phyloP scores from a whole-genome alignment of 2,113 vertebrate genomes.

The Erythrocebus patas region DNA sequence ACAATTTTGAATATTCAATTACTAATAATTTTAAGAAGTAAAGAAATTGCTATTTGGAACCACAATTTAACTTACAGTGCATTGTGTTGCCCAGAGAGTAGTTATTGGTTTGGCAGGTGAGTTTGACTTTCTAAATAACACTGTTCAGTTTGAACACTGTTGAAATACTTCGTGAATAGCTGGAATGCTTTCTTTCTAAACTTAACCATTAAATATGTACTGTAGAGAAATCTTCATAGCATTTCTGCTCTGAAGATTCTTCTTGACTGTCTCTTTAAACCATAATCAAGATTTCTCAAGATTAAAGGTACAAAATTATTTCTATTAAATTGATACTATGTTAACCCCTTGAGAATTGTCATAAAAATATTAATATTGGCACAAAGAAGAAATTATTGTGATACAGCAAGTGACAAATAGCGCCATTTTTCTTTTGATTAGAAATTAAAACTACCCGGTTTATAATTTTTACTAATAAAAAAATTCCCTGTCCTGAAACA shows the following conservation, averaged over 20 bases:
- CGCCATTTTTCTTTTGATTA: not conserved
- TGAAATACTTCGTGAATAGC: not conserved
- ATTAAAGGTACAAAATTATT: conserved; percentile 21
- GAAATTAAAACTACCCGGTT: not conserved
- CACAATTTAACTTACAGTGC: not conserved
- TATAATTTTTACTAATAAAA: conserved; percentile 18
- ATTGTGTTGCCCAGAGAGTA: not conserved
- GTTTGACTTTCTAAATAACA: conserved; percentile 25
- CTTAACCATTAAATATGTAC: not conserved
- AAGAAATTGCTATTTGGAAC: not conserved
- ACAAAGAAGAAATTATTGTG: not conserved
- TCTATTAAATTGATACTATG: not conserved
- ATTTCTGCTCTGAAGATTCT: not conserved
- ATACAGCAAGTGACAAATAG: not conserved
- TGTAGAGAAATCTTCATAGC: not conserved
- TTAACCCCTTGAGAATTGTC: not conserved
- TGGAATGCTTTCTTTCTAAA: not conserved
- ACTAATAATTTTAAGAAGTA: not conserved
- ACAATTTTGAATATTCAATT: not conserved
- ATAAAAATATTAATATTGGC: not conserved
- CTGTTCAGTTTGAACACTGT: not conserved
- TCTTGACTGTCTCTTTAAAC: not conserved
- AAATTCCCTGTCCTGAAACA: not conserved
- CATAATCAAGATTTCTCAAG: not conserved
- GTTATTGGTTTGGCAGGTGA: not conserved